Conservation (phyloP, 2,113 vertebrate genomes). For the Hipposideros armiger region DNA sequence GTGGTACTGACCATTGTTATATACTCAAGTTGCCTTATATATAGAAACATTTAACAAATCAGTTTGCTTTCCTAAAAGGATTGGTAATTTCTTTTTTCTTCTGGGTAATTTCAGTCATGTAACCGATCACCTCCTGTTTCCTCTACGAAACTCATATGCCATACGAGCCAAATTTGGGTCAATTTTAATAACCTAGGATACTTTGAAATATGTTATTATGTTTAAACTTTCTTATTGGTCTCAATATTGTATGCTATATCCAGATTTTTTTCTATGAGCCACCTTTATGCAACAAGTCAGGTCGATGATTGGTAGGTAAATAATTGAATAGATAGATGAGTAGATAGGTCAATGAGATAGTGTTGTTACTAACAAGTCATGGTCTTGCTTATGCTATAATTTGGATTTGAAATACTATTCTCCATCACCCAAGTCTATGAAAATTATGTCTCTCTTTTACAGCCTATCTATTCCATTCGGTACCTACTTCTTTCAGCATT, state of each 20-base stretch:
- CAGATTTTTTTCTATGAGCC: not conserved
- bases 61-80: not conserved
- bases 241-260: not conserved
- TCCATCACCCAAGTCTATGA: not conserved
- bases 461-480: not conserved
- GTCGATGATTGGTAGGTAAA: not conserved
- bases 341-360: not conserved
- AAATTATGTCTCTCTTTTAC: not conserved
- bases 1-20: not conserved
- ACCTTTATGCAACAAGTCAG: conserved; percentile 14
- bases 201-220: not conserved
- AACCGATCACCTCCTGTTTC: not conserved
- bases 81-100: not conserved
- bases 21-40: not conserved
- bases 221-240: not conserved
- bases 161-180: not conserved
- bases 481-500: not conserved
- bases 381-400: not conserved
- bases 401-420: not conserved
- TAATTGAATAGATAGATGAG: not conserved
- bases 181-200: not conserved
- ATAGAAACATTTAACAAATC: not conserved
- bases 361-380: not conserved
- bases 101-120: not conserved
- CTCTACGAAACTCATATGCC: not conserved